Percentiles rank a stretch among this genome's conserved stretches.
Conservation (phyloP, 2,888 invertebrate genomes). For the Apeira syringaria region DNA sequence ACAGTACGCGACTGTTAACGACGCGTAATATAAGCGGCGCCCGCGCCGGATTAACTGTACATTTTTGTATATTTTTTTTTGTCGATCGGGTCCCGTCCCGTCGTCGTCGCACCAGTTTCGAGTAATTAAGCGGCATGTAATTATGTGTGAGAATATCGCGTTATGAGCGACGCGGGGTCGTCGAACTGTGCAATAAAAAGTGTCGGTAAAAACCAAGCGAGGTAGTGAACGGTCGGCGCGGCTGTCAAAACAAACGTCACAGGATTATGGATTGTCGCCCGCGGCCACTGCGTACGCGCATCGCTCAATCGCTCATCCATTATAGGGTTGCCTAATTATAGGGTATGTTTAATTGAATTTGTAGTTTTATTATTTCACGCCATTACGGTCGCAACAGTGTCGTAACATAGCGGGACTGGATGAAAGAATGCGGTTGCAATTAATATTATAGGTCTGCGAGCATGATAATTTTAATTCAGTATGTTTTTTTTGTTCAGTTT, state of each 20-base stretch:
- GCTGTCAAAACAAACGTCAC: slow-evolving; percentile 79
- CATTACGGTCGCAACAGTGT: slow-evolving; percentile 11
- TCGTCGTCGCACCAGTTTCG: slow-evolving; percentile 57
- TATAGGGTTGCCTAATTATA: slow-evolving; percentile 39
- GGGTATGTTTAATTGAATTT: slow-evolving; percentile 13
- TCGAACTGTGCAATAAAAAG: slow-evolving; percentile 54
- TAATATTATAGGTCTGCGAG: not conserved
- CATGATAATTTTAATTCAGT: slow-evolving; percentile 8
- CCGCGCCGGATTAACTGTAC: slow-evolving; percentile 62
- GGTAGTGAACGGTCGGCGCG: slow-evolving; percentile 39
- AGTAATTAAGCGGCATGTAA: slow-evolving; percentile 77
- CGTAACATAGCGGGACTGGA: slow-evolving; percentile 8
- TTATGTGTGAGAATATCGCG: slow-evolving; percentile 71
- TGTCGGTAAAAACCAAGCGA: slow-evolving; percentile 57
- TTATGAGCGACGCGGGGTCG: slow-evolving; percentile 56
- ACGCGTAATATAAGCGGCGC: slow-evolving; percentile 63
- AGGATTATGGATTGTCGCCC: slow-evolving; percentile 76
- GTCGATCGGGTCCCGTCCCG: slow-evolving; percentile 29
- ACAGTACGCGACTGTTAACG: slow-evolving; percentile 56
- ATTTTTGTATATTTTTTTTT: slow-evolving; percentile 45
- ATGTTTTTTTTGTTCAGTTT: slow-evolving; percentile 5
- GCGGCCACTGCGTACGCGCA: slow-evolving; percentile 43
- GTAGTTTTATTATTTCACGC: slow-evolving; percentile 17
- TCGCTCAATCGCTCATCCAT: slow-evolving; percentile 9
- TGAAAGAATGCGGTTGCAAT: slow-evolving; percentile 4